Base-by-base conservation (phyloP, 2,888 invertebrate species). In the Timema podura region DNA sequence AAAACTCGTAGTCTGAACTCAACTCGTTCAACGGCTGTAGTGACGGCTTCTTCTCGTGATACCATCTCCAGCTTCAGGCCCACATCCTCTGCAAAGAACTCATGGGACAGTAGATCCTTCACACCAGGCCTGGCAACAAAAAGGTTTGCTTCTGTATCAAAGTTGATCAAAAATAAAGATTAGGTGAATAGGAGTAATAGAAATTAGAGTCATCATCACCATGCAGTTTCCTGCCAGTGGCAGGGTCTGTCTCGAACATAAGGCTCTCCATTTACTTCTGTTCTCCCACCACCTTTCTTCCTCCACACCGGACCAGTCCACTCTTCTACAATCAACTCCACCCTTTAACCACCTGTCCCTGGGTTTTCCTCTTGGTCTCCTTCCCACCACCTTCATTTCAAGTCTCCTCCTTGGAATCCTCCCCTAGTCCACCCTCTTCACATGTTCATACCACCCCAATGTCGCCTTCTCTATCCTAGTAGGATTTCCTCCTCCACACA, bases 21-120 rank as follows among this genome's bases (percentile, higher is more conserved):
- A 74, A 95, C 91, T 78, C 91, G 91, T 76, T 75, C 74, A 45
- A 67, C 46, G 49, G 79, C 78, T 48, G 79, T 78, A 47, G 78
- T 77, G 44, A 81, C 77, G 57, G 82, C 83, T 70, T 89, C 87
- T 59, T 87, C 86, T 73, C 86, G 83, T 54, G 86, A 86, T n/a
- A 89, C 87, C 69, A 90, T 85, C 79, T 93, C 92, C 66, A 93
- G 86, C 78, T 90, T 89, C 71, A 92, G 82, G 59, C 92, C 92
- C 74, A 93, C 91, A 81, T 98, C 96, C 79, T 97, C 98, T 77
- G 95, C 93, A 81, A 99, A 98, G 85, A 99, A 98, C 80, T 97
- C 96, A 78, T 96, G 95, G 81, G 92, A 94, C 57, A 99, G 83
- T 54, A 99, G 85, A 75, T 97, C 96, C 80, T 96, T 96, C 68